Conservation (phyloP, 2,113 vertebrate species). For the Actenoides lindsayi region DNA sequence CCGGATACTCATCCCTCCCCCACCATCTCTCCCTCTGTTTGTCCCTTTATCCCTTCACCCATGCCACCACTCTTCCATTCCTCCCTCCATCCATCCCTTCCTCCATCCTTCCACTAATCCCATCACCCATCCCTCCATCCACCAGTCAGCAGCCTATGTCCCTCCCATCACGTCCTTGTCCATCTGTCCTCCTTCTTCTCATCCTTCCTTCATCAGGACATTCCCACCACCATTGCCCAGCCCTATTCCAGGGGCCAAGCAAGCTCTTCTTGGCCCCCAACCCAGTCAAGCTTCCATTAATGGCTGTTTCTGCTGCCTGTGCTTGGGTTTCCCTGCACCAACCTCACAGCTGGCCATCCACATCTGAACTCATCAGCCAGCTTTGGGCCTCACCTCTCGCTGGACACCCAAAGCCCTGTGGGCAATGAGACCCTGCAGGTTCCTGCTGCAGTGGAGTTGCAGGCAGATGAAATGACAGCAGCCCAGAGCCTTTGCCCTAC, state of each 20-base stretch:
- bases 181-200: background rate
- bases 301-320: background rate
- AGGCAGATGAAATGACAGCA: no score
- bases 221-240: background rate
- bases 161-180: background rate
- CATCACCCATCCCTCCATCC: background rate
- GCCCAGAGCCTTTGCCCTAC: no score
- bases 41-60: no score
- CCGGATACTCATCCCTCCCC: background rate
- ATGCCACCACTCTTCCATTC: no score
- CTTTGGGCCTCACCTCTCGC: accelerated
- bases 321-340: background rate
- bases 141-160: background rate
- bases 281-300: background rate
- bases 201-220: background rate
- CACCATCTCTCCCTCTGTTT: no score
- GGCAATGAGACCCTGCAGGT: background rate
- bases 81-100: no score
- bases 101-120: no score
- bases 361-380: background rate
- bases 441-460: background rate
- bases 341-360: no score
- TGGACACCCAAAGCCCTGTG: background rate
- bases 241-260: background rate
- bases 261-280: background rate